Base-by-base conservation (phyloP, 2,113 vertebrate genomes). In the Nerophis ophidion region DNA sequence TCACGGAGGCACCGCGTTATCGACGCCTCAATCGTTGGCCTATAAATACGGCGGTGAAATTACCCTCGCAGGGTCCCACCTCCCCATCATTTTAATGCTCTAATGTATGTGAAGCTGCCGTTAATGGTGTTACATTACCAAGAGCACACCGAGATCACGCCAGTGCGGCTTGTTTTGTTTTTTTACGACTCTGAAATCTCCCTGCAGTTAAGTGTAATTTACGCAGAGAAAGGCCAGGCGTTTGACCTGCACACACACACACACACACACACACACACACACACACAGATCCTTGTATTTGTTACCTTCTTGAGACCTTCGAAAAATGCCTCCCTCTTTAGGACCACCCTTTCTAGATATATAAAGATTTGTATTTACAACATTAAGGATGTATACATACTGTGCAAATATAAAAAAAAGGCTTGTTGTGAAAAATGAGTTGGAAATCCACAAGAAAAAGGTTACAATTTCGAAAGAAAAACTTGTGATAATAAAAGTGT, bases 51-150 rank as follows among this genome's bases (percentile, higher is more conserved):
- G 65, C 46, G 8, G 61, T 85, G 68, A 83, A 81, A 84, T 84
- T 71, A 81, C 79, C 76, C 73, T 60, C 55, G 76, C 70, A 74
- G 68, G 52, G 68, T 60, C 73, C 54, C 65, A 56, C 63, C 64
- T 76, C 72, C 60, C 71, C 49, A 79, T 79, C 77, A 78, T 83
- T 81, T 77, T 63, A 68, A 78, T 84, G 67, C 66, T 80, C 83
- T 89, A 84, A 88, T 87, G 84, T 83, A 86, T 68, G 62, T 82
- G 84, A 87, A 88, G 80, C 81, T 58, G 69, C 65, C 70, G 67
- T 80, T 88, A 89, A 90, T 89, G 83, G 83, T 76, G 74, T 75
- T 80, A 66, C 74, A 88, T 86, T 83, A 81, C 82, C 84, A 79
- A 82, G 63, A 80, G 82, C 68, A 76, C 6, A 48, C 52, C 13